These are phyloP conservation scores for Trissolcus japonicus DNA, from an alignment of 2,888 invertebrate species.

Conservation along the genomic window DNA sequence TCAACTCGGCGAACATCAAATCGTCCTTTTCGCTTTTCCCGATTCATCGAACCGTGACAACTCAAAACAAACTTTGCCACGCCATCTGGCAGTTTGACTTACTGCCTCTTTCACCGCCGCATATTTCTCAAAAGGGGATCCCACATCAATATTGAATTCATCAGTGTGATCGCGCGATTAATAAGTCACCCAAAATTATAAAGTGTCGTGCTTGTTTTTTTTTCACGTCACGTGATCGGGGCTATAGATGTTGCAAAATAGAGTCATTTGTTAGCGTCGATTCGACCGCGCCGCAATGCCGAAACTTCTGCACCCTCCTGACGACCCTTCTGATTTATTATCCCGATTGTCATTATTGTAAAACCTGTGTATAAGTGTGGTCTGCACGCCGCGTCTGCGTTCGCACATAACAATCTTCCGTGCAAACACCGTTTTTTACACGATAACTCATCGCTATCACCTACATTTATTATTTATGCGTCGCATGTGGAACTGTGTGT, in stretches of 20 bases:
- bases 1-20: conserved; percentile 37
- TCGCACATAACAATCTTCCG: conserved; percentile 61
- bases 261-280: conserved; percentile 72
- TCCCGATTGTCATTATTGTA: conserved; percentile 71
- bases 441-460: conserved; percentile 65
- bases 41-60: conserved; percentile 41
- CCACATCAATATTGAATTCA: conserved; percentile 3
- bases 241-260: conserved; percentile 64
- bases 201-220: conserved; percentile 18
- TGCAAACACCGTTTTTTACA: conserved; percentile 66
- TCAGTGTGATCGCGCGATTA: conserved; percentile 7
- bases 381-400: conserved; percentile 61
- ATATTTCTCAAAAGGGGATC: neutral
- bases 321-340: conserved; percentile 71
- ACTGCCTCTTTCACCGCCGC: neutral
- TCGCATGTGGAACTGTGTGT: conserved; percentile 47
- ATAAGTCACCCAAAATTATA: conserved; percentile 25
- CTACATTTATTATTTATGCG: conserved; percentile 55
- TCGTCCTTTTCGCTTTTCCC: conserved; percentile 44
- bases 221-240: conserved; percentile 63
- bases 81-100: conserved; percentile 2
- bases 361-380: conserved; percentile 68
- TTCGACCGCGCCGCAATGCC: conserved; percentile 61
- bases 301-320: conserved; percentile 47
- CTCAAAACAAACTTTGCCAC: conserved; percentile 37